These are phyloP conservation scores for Hypselothyrea guttata DNA, from an alignment of 2,888 invertebrate genomes.

Conservation along the genomic window DNA sequence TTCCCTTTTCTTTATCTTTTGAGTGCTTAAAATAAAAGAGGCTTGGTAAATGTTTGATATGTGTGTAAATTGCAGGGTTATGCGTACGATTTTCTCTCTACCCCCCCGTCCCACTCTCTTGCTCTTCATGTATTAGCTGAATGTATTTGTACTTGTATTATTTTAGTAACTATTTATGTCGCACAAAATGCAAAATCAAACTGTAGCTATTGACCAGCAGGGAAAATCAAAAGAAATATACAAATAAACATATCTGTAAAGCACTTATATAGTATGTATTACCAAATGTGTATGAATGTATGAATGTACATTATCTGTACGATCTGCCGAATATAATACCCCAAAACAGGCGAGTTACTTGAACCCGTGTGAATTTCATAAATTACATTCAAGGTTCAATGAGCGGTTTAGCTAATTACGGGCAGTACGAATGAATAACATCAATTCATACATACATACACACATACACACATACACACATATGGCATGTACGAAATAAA, in stretches of 20 bases:
- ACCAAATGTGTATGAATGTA: conserved; percentile 21
- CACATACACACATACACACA: background rate
- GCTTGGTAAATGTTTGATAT: conserved; percentile 14
- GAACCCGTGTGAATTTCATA: too few relatives aligned
- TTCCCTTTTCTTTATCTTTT: too few relatives aligned
- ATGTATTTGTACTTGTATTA: conserved; percentile 15
- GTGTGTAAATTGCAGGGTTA: background rate
- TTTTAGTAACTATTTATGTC: conserved; percentile 11
- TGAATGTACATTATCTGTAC: conserved; percentile 11
- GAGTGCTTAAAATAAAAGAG: too few relatives aligned
- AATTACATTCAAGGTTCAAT: too few relatives aligned
- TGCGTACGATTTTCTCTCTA: too few relatives aligned
- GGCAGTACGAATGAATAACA: background rate
- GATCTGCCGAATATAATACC: too few relatives aligned
- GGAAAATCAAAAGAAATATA: conserved; percentile 3
- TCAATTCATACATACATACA: conserved; percentile 1
- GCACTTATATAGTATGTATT: conserved; percentile 22
- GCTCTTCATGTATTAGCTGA: too few relatives aligned
- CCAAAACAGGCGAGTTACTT: too few relatives aligned
- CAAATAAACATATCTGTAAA: conserved; percentile 44
- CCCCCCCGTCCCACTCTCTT: too few relatives aligned
- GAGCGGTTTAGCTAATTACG: conserved; percentile 10
- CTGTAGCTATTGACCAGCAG: conserved; percentile 13
- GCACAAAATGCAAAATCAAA: conserved; percentile 16
- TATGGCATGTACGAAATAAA: conserved; percentile 14